Base-by-base conservation (phyloP, 2,113 vertebrate species). In the Tor tambroides region DNA sequence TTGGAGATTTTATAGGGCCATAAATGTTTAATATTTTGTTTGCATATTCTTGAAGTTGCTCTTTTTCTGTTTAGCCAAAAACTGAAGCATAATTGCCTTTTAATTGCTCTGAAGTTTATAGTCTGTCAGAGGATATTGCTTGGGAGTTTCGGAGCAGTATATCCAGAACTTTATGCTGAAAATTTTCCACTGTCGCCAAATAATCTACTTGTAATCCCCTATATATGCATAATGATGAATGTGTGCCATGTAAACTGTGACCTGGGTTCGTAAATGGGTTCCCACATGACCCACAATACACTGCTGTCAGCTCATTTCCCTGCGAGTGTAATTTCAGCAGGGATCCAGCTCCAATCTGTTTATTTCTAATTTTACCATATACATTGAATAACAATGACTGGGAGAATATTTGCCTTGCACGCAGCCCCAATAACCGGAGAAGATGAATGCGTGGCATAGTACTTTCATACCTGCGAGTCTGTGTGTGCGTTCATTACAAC, bases 331-430 rank as follows among this genome's bases (percentile, higher is more conserved):
- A 83, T 51, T 83, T 51, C 81, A 83, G 81, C 81, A 71, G 81
- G 26, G 28, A 83, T 71, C 28, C 81, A 32, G 28, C 65, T 71
- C 65, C 81, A 71, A 71, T 83, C 65, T 83, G 81, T 83, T 71
- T 83, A 71, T 71, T 71, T 83, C 81, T 83, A 83, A 71, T 83
- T 83, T 83, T 32, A 71, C 63, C 17, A 6, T 46, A 83, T 49
- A 51, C 63, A 83, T 51, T 17, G 59, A 63, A 83, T n/a, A 67
- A 71, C 81, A 83, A 71, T 83, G 81, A 83, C 28, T 17, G 19
- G 10, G 65, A 83, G 81, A 46, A 83, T 71, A 83, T 83, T 54
- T 51, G 81, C 63, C 65, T 30, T 6, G 63, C 43, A 35, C 3
- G 61, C 28, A 71, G 81, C 63, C 65, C 63, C 43, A 71, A 54